Base-by-base conservation (phyloP, 1,140 invertebrate genomes). In the Micrasema longulum region DNA sequence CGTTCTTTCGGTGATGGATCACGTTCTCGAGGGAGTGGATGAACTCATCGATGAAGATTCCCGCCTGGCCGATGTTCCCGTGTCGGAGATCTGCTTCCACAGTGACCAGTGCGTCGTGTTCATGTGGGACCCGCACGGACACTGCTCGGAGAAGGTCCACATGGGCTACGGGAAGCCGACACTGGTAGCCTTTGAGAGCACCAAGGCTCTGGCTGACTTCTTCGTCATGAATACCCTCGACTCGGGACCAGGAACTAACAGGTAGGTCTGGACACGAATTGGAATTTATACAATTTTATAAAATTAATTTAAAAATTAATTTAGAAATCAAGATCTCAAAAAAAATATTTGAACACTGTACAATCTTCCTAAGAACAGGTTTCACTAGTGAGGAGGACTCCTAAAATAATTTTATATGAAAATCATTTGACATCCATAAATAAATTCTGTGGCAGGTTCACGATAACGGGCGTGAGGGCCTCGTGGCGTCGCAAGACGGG, bases 71-170 rank as follows among this genome's bases (percentile, higher is more conserved):
- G 64, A 53, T 10, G 26, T 47, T 6, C 16, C n/a, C 1, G 31
- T 20, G 18, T 50, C 64, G 16, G 64, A 52, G 45, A 9, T 47
- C 20, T 12, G 16, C 4, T 66, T 66, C 47, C 22, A 52, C 2
- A 9, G 7, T 9, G 31, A 50, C 5, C 35, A 66, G 26, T 66
- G 64, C 26, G 38, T 66, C 18, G 14, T 66, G 64, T 66, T 52
- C 64, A 9, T 66, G 64, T 66, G 64, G 64, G 64, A 66, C 45
- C 64, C 64, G 7, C 64, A 53, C 11, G 64, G 64, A 2, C 18
- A 52, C 10, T 50, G 64, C 45, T 35, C 64, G 2, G 64, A 50
- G 26, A 35, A 38, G 31, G 14, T 66, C 6, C 48, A 20, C 20
- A 6, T 18, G 16, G 64, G 64, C n/a, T 53, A 50, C 38, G 48